Evolutionary conservation across 2,113 vertebrate species (phyloP).

Genomic region (Mormoops blainvillei): DNA sequence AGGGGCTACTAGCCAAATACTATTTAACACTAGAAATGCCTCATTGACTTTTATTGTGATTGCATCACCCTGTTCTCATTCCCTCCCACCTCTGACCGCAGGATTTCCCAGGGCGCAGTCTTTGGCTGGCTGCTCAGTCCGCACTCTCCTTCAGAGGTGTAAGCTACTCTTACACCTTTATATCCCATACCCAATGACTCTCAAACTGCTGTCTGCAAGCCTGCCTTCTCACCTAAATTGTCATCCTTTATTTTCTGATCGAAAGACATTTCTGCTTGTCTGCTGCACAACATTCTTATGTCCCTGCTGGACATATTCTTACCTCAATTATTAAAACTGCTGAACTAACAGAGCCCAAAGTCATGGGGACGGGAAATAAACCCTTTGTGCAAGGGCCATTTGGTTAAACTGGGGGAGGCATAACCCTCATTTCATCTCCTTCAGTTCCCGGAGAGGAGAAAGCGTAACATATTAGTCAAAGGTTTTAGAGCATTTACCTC

Average conservation of each 20-base stretch:
- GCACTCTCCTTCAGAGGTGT: neutral
- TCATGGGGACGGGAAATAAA: neutral
- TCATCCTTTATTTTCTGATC: neutral
- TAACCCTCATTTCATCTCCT: neutral
- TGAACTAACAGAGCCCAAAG: neutral
- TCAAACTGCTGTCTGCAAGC: neutral
- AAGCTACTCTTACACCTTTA: neutral
- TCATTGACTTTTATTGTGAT: slow-evolving; percentile 14
- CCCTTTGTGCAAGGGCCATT: neutral
- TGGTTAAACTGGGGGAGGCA: neutral
- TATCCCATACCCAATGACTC: neutral
- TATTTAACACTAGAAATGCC: slow-evolving; percentile 29
- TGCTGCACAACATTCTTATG: neutral
- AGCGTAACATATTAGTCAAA: neutral
- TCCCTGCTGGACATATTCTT: neutral
- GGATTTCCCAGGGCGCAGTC: neutral
- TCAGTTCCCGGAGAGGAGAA: neutral
- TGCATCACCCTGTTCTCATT: neutral
- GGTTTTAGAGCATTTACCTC: neutral
- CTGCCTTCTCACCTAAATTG: neutral
- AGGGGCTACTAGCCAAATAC: neutral
- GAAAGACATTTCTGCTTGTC: neutral
- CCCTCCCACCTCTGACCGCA: neutral
- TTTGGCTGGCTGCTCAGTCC: neutral
- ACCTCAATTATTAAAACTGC: neutral